These are phyloP conservation scores for Biston stratarius DNA, from an alignment of 2,888 invertebrate genomes.

Conservation along the genomic window DNA sequence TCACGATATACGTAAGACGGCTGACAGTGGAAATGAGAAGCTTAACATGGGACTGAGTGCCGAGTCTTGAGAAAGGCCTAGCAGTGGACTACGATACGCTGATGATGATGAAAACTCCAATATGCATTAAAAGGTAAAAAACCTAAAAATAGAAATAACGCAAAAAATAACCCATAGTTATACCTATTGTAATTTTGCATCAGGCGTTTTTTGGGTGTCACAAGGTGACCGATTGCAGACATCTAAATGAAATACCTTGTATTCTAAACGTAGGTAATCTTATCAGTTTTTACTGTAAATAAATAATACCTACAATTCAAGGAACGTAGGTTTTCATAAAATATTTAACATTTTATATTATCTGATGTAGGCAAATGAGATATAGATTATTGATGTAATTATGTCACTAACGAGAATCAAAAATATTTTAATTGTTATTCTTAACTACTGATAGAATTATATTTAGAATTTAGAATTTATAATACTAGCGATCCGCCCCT, in stretches of 20 bases:
- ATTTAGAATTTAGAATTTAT: neutral
- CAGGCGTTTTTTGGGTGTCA: constrained; percentile 11
- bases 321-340: too few species aligned
- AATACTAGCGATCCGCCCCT: too few species aligned
- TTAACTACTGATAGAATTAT: neutral
- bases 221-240: constrained; percentile 39
- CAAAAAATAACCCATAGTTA: constrained; percentile 30
- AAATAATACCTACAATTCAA: neutral
- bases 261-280: constrained; percentile 14
- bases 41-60: too few species aligned
- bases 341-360: too few species aligned
- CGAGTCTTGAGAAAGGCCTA: too few species aligned
- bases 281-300: constrained; percentile 12
- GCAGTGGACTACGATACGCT: too few species aligned
- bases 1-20: too few species aligned
- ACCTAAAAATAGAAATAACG: neutral
- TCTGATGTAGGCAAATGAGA: too few species aligned
- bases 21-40: too few species aligned
- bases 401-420: neutral
- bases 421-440: neutral
- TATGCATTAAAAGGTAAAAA: too few species aligned
- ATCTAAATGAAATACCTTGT: constrained; percentile 8
- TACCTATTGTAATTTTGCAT: constrained; percentile 29
- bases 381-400: too few species aligned
- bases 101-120: too few species aligned